Evolutionary conservation across 1,140 invertebrate species (phyloP), one percentile per base, ranked within the genome.

Genomic region (Nephila pilipes): DNA sequence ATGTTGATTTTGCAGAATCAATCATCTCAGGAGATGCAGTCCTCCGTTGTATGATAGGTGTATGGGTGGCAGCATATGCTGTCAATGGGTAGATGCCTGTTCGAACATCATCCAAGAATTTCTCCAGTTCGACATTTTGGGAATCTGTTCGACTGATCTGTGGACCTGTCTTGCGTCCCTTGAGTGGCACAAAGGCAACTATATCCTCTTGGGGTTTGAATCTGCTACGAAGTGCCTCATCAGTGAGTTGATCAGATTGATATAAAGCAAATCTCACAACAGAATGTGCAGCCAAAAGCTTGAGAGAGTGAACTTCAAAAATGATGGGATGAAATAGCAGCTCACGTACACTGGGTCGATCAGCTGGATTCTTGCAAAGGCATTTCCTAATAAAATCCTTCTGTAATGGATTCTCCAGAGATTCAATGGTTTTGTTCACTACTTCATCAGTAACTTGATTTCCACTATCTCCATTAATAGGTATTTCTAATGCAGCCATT

Each of bases 71-170:
- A 69, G 97, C 97, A 96, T 99, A 99, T 95, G 98, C 98, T 83
- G 98, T 99, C 95, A 99, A 96, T 29, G 99, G 99, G 96, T 99
- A 99, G 95, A 99, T 99, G 94, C 99, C 99, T 96, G 98, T 99
- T 95, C 98, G 98, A 94, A 99, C 99, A 96, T 99, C 99, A 96
- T 99, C 99, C 58, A 99, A 97, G 95, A 99, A 99, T 96, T 99
- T 99, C 95, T 99, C 99, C 94, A 99, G 96, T 95, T 99, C 99
- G 46, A 97, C 96, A 93, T 97, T 97, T 65, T 97, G 97, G 93
- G 97, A 96, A 95, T 98, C 97, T 93, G 96, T 96, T 94, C 97
- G 96, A 93, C 96, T 96, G 95, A 97, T 97, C 94, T 97, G 96
- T 65, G 95, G 95, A 85, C 95, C 95, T 87, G 95, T 94, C 92